A percentile compares a stretch with the other conserved stretches of the same genome.
Conservation (phyloP, 2,113 vertebrate genomes). For the Podiceps cristatus region DNA sequence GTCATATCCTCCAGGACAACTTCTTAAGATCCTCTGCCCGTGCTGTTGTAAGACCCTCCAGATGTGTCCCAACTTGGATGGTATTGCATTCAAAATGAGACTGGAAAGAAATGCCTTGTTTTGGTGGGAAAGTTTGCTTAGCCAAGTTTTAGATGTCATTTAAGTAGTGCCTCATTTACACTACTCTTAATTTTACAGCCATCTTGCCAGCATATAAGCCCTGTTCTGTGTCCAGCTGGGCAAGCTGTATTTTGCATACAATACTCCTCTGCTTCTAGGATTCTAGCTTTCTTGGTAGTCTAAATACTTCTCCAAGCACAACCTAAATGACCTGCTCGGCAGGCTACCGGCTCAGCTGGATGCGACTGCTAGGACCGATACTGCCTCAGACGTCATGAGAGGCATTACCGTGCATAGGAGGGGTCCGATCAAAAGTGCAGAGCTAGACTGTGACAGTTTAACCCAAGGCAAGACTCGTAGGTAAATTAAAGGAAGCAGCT, state of each 20-base stretch:
- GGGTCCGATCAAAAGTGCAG: neutral
- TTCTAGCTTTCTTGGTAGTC: neutral
- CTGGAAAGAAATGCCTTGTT: neutral
- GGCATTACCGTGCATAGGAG: neutral
- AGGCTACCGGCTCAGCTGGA: neutral
- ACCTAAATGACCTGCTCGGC: neutral
- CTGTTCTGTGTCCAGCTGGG: neutral
- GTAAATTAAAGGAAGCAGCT: neutral
- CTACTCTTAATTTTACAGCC: neutral
- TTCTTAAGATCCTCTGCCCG: constrained; percentile 27
- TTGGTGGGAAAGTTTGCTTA: neutral
- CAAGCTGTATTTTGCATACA: neutral
- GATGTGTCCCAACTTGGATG: neutral
- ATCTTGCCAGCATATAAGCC: neutral
- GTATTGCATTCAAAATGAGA: neutral
- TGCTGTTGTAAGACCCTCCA: constrained; percentile 56
- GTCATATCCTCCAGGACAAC: constrained; percentile 8
- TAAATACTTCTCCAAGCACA: neutral
- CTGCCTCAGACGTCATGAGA: neutral
- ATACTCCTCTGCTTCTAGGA: neutral
- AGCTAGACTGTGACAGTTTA: neutral
- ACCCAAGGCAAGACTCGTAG: neutral
- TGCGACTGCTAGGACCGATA: rapidly evolving
- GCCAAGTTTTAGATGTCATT: neutral
- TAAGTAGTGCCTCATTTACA: neutral